phyloP scores from a whole-genome alignment of 2,113 vertebrate species.

The Empidonax alnorum region DNA sequence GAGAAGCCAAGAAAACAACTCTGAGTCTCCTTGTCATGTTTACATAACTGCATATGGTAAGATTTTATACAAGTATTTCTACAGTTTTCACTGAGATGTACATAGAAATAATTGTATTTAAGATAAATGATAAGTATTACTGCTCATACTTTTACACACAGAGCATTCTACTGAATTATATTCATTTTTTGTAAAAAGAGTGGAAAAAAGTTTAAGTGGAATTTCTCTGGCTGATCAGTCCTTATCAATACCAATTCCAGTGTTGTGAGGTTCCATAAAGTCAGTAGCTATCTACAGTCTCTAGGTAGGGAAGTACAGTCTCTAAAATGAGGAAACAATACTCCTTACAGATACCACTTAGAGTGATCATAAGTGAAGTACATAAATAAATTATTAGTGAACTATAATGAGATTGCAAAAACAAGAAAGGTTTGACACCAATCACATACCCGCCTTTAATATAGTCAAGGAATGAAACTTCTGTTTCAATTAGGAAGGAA shows the following conservation, averaged over 20 bases:
- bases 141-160: not conserved
- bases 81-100: not conserved
- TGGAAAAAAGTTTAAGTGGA: not conserved
- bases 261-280: not conserved
- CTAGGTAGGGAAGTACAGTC: not conserved
- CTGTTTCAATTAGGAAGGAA: slow-evolving; percentile 95
- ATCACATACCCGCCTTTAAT: slow-evolving; percentile 97
- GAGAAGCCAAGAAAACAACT: not conserved
- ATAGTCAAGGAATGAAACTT: slow-evolving; percentile 98
- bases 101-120: not conserved
- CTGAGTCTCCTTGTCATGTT: not conserved
- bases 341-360: not conserved
- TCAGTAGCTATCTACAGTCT: not conserved
- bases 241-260: not conserved
- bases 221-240: not conserved
- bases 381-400: not conserved
- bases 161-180: not conserved
- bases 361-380: not conserved
- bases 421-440: slow-evolving; percentile 23
- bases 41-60: not conserved
- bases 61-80: not conserved
- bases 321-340: not conserved
- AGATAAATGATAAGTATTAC: not conserved
- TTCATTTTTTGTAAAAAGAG: not conserved
- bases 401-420: slow-evolving; percentile 15